Conservation (phyloP, 2,888 invertebrate genomes). For the Melitaea athalia region DNA sequence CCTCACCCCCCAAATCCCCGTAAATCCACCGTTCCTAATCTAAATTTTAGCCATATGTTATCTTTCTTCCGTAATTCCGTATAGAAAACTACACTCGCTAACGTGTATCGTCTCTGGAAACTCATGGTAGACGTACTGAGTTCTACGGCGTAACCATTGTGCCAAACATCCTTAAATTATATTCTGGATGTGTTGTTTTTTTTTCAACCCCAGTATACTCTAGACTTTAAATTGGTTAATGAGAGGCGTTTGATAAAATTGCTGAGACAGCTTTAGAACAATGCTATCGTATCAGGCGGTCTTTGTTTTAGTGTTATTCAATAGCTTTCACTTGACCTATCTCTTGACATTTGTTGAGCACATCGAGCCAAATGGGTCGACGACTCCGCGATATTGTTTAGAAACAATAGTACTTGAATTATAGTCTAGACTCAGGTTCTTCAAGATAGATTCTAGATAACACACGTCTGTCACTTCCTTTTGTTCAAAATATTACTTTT, state of each 20-base stretch:
- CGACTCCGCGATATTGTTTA: constrained; percentile 16
- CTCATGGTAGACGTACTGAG: too few species aligned
- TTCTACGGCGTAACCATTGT: too few species aligned
- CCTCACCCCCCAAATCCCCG: too few species aligned
- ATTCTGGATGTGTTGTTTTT: too few species aligned
- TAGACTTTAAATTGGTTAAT: not conserved
- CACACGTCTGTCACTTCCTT: not conserved
- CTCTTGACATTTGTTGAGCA: constrained; percentile 12
- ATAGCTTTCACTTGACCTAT: constrained; percentile 13
- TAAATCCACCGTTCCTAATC: too few species aligned
- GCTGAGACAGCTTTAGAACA: not conserved
- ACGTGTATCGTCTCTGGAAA: too few species aligned
- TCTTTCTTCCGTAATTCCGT: too few species aligned
- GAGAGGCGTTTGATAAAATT: not conserved
- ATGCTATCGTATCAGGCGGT: not conserved
- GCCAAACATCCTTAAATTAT: too few species aligned
- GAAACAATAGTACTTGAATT: not conserved
- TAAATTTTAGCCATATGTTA: too few species aligned
- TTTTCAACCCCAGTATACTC: too few species aligned
- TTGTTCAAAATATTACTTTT: not conserved
- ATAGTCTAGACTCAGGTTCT: constrained; percentile 3
- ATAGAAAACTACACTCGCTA: too few species aligned
- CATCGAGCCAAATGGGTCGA: constrained; percentile 23
- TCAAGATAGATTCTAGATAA: not conserved
- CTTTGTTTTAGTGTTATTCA: not conserved